phyloP scores from a whole-genome alignment of 2,113 vertebrate species.

The Marcusenius ussheri region DNA sequence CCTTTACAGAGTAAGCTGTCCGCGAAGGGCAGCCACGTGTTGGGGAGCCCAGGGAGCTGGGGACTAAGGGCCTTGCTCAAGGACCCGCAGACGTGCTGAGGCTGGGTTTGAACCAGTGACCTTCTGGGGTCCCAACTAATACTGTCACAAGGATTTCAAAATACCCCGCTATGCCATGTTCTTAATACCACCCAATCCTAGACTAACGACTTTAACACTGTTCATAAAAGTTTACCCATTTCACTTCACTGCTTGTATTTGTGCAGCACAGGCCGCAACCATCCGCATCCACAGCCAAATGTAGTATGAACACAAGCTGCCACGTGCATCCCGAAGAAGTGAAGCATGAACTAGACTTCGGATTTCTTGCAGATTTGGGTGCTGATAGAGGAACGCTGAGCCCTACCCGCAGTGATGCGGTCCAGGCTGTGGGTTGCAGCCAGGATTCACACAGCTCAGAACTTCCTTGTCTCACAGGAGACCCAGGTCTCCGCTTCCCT shows the following conservation, averaged over 20 bases:
- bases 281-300: too few species aligned
- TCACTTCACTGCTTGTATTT: not conserved
- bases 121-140: too few species aligned
- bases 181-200: not conserved
- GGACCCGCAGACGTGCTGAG: too few species aligned
- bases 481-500: not conserved
- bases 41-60: too few species aligned
- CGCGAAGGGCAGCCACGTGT: too few species aligned
- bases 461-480: not conserved
- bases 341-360: not conserved
- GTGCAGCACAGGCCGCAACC: too few species aligned
- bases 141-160: too few species aligned
- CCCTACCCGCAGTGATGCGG: not conserved
- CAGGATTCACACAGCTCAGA: not conserved
- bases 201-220: not conserved
- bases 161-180: not conserved
- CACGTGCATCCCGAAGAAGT: not conserved
- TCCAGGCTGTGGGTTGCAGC: not conserved
- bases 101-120: too few species aligned
- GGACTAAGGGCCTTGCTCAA: too few species aligned
- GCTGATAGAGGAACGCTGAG: not conserved
- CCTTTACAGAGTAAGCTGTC: too few species aligned
- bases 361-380: not conserved
- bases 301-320: not conserved
- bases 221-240: not conserved